These are phyloP conservation scores for Frankliniella fusca DNA, from an alignment of 2,888 invertebrate genomes.

Conservation along the genomic window DNA sequence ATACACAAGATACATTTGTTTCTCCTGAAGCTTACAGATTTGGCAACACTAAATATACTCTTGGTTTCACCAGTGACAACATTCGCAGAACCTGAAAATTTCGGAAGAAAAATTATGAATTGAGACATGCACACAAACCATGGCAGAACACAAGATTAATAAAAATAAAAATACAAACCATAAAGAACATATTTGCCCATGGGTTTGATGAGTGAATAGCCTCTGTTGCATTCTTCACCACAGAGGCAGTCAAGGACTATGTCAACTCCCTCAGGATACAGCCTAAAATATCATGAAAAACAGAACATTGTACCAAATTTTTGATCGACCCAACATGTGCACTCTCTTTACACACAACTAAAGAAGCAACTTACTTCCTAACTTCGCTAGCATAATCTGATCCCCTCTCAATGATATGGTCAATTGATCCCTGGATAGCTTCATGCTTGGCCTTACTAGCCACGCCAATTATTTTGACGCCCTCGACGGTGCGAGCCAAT, in stretches of 20 bases:
- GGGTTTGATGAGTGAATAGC: slow-evolving; percentile 75
- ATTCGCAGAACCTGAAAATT: slow-evolving; percentile 69
- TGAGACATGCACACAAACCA: neutral
- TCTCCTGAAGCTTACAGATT: slow-evolving; percentile 64
- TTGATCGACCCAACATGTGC: neutral
- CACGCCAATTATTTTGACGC: slow-evolving; percentile 78
- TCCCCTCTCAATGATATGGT: slow-evolving; percentile 74
- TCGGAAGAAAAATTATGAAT: neutral
- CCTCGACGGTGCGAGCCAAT: slow-evolving; percentile 71
- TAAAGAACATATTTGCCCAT: slow-evolving; percentile 86
- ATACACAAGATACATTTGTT: neutral
- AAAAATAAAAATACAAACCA: slow-evolving; percentile 49
- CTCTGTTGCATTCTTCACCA: slow-evolving; percentile 83
- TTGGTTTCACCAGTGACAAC: slow-evolving; percentile 87
- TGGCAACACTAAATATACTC: slow-evolving; percentile 85
- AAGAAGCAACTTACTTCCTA: slow-evolving; percentile 61
- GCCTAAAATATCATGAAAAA: slow-evolving; percentile 47
- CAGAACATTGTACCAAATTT: slow-evolving; percentile 24
- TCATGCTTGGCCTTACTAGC: slow-evolving; percentile 83
- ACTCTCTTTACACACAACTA: neutral
- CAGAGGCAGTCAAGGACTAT: slow-evolving; percentile 83
- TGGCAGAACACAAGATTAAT: slow-evolving; percentile 23
- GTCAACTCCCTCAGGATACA: slow-evolving; percentile 74
- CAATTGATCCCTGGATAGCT: slow-evolving; percentile 68
- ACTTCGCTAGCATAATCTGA: slow-evolving; percentile 80